Percentiles rank a stretch among this genome's conserved stretches.
phyloP scores from a whole-genome alignment of 2,113 vertebrate species.

The Oncorhynchus tshawytscha region DNA sequence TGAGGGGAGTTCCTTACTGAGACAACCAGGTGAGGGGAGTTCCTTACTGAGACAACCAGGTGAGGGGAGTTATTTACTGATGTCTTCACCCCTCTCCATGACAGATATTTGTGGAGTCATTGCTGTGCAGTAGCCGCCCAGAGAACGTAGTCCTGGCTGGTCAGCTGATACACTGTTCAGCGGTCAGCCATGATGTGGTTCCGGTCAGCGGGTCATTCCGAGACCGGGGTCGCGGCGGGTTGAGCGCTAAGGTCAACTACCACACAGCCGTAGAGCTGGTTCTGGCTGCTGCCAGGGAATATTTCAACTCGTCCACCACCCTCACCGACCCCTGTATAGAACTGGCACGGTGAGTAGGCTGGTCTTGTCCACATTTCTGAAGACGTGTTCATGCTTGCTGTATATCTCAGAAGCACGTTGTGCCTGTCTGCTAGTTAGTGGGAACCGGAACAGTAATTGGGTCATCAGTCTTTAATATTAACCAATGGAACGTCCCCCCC shows the following conservation, averaged over 20 bases:
- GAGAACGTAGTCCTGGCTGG: slow-evolving; percentile 90
- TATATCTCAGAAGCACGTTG: neutral
- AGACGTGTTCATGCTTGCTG: neutral
- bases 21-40: too few species aligned
- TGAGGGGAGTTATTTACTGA: too few species aligned
- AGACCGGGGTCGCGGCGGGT: slow-evolving; percentile 57
- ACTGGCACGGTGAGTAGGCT: slow-evolving; percentile 74
- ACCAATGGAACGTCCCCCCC: slow-evolving; percentile 49
- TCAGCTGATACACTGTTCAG: slow-evolving; percentile 87
- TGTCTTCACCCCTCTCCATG: neutral
- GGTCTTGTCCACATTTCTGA: neutral
- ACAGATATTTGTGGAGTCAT: slow-evolving; percentile 92
- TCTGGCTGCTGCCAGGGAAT: slow-evolving; percentile 88
- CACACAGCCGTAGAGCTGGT: slow-evolving; percentile 82
- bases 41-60: too few species aligned
- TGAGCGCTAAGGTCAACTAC: slow-evolving; percentile 77
- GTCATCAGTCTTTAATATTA: slow-evolving; percentile 69
- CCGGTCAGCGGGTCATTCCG: slow-evolving; percentile 68
- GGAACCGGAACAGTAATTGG: slow-evolving; percentile 68
- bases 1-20: too few species aligned
- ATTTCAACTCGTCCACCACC: slow-evolving; percentile 92
- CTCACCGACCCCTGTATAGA: slow-evolving; percentile 90
- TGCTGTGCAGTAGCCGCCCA: slow-evolving; percentile 87
- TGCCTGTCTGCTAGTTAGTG: neutral
- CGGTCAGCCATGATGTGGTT: slow-evolving; percentile 59